Conservation (phyloP, 1,140 invertebrate genomes). For the Magallana gigas region DNA sequence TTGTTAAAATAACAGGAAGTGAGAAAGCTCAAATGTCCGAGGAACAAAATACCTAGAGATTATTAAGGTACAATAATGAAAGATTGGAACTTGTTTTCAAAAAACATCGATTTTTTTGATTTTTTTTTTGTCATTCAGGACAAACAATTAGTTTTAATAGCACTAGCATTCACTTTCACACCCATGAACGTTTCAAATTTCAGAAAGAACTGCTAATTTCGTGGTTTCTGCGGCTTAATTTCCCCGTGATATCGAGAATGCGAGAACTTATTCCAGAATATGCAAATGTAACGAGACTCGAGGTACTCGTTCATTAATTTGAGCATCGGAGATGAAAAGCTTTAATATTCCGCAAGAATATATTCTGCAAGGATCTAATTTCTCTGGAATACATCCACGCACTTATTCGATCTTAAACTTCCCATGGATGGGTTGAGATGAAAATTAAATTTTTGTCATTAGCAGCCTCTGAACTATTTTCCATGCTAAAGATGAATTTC, state of each 20-base stretch:
- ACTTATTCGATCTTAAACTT: not conserved
- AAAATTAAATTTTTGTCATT: not conserved
- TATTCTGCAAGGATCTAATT: not conserved
- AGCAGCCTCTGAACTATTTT: not conserved
- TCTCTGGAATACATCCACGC: not conserved
- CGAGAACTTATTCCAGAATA: not conserved
- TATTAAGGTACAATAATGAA: too few species aligned
- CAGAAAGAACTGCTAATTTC: too few species aligned
- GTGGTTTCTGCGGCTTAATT: not conserved
- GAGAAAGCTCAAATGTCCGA: too few species aligned
- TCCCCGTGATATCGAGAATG: not conserved
- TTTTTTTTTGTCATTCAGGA: too few species aligned
- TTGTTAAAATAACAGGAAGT: too few species aligned
- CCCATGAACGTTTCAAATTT: too few species aligned
- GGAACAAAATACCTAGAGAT: too few species aligned
- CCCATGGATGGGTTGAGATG: not conserved
- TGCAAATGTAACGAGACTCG: constrained; percentile 23
- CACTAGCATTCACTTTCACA: too few species aligned
- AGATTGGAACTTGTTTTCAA: too few species aligned
- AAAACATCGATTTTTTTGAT: too few species aligned
- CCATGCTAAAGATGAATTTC: not conserved
- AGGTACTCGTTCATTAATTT: constrained; percentile 16
- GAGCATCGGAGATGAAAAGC: not conserved
- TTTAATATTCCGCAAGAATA: not conserved
- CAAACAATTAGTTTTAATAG: too few species aligned